Evolutionary conservation across 2,797 vertebrate species (phyloP), one percentile per base, ranked within the genome.

Genomic region (Zalophus californianus): DNA sequence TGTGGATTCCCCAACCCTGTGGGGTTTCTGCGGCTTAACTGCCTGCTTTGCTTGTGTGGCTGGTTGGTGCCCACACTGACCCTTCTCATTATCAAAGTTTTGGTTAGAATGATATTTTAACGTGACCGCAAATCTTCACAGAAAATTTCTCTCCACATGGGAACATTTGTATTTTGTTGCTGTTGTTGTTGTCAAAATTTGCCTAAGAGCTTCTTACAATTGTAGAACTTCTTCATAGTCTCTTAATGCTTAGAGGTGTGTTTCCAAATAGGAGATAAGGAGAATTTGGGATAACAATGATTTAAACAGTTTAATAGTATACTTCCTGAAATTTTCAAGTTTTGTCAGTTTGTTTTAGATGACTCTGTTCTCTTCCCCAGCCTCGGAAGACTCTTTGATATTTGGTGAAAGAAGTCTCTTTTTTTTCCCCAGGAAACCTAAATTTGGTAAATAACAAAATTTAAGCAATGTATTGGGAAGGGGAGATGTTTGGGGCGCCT

Each of bases 381-480:
- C 80, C 18, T 75, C 60, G 12, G 32, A 80, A 66, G 35, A 54
- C 27, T 87, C 10, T 66, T 95, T 88, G n/a, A 84, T 66, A 78
- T 85, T 72, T 68, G 75, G 10, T 66, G 50, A 62, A 54, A 56
- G 48, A 88, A 60, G 21, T 48, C 21, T 52, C 35, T 48, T 58
- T 56, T 41, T 41, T 41, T 1, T 1, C 66, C 18, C n/a, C 18
- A 32, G 50, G 41, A 77, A 78, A 38, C 58, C 10, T 91, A 48
- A 86, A 75, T 70, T 92, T 90, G 38, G 60, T 87, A 29, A 52
- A 35, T 84, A 72, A 80, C 27, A 95, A 90, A 64, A 72, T 91
- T 21, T 29, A 88, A 87, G 27, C 11, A 60, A 38, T 48, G 0
- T 62, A 25, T 83, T 64, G 62, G 12, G 32, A 77, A 62, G 7